Evolutionary conservation across 1,140 invertebrate species (phyloP).

Genomic region (Hormaphis cornu): DNA sequence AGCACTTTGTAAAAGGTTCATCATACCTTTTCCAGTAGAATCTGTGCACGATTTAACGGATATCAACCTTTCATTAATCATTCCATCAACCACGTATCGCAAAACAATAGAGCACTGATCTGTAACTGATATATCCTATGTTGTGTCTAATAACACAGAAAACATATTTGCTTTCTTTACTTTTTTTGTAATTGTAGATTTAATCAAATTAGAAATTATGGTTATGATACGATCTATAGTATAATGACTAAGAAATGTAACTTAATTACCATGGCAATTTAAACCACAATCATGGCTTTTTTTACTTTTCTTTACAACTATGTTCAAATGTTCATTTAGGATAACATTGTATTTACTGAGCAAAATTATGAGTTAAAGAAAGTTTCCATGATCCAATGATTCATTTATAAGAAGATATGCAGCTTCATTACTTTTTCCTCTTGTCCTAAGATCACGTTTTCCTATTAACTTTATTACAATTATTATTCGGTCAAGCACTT

Average conservation of each 20-base stretch:
- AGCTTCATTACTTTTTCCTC: not conserved
- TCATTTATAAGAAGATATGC: not conserved
- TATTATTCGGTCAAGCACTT: not conserved
- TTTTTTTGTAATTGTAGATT: no score
- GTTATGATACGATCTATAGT: no score
- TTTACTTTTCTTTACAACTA: no score
- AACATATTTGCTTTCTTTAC: no score
- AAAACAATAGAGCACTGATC: not conserved
- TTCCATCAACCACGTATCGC: not conserved
- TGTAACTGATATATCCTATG: not conserved
- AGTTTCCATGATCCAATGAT: not conserved
- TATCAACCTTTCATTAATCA: not conserved
- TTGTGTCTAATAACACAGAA: not conserved
- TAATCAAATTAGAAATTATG: no score
- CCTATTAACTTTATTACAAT: not conserved
- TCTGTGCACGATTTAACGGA: not conserved
- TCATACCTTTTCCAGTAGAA: not conserved
- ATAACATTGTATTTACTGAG: no score
- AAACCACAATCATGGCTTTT: no score
- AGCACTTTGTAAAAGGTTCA: not conserved
- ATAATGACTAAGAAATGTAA: no score
- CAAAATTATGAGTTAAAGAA: no score
- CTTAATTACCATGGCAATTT: no score
- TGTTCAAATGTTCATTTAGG: no score
- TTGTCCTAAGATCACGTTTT: not conserved